Evolutionary conservation across 2,113 vertebrate genomes (phyloP).

Genomic region (Microtus montanus): DNA sequence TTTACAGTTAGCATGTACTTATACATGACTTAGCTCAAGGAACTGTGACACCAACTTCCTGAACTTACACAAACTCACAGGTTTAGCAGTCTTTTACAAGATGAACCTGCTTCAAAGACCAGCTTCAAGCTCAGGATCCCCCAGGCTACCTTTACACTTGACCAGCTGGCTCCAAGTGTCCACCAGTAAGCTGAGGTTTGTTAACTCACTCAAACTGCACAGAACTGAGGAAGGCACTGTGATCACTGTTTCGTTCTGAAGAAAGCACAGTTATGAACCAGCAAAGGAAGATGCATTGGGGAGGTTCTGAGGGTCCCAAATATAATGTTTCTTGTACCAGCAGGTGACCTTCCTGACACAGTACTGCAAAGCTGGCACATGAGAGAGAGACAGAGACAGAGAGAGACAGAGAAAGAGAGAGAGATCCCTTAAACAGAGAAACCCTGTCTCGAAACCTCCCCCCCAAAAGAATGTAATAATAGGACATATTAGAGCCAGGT

Average conservation of each 20-base stretch:
- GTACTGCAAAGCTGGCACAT: too few species aligned
- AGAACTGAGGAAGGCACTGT: neutral
- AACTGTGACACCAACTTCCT: neutral
- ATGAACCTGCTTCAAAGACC: neutral
- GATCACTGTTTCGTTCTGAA: neutral
- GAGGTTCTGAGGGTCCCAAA: neutral
- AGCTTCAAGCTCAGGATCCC: neutral
- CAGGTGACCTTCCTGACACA: neutral
- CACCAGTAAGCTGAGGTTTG: neutral
- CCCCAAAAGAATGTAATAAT: neutral
- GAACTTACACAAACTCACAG: neutral
- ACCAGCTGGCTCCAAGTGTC: neutral
- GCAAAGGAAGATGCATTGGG: neutral
- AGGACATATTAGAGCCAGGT: neutral
- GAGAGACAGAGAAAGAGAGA: too few species aligned
- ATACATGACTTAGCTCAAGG: neutral
- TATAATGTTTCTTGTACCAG: neutral
- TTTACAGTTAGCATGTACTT: neutral
- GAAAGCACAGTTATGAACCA: neutral
- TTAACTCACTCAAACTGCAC: neutral
- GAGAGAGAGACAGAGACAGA: too few species aligned
- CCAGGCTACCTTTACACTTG: neutral
- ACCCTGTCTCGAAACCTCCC: too few species aligned
- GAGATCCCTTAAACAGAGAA: too few species aligned
- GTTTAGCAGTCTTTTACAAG: neutral